Evolutionary conservation across 2,797 vertebrate species (phyloP), one percentile per base, ranked within the genome.

Genomic region (Pipistrellus nathusii): DNA sequence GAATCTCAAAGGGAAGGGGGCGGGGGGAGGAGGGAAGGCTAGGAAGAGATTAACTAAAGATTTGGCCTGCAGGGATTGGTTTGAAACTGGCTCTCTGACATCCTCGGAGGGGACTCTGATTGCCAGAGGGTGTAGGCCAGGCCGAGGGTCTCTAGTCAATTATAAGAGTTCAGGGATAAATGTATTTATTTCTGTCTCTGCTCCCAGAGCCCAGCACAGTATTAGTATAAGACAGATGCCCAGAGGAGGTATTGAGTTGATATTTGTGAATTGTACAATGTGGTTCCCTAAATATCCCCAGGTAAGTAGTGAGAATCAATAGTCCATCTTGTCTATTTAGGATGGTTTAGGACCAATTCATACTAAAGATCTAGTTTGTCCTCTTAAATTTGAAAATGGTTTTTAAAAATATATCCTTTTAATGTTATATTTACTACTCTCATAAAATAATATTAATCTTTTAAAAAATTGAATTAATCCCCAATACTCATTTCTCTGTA

Each of bases 391-490:
- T 85, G 23, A 85, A 32, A 82, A 10, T 72, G 7, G 4, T 41
- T 4, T 84, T 93, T 87, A 30, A 80, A 86, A 84, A 51, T 53
- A 55, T 80, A 91, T 93, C 32, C 41, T 81, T 44, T 32, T 23
- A 32, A 9, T 85, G 57, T 92, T 81, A 38, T 62, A 68, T 35
- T 66, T 76, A 38, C 15, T 53, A 35, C 8, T 64, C 21, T 68
- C 55, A 76, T 38, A 64, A 68, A 35, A 38, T 46, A 80, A 27
- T n/a, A 76, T 69, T 72, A 20, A n/a, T 17, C 64, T 77, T 85
- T 35, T 89, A 85, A 53, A 85, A 73, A 81, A 51, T 14, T 12
- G 25, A 76, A 14, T 73, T 46, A 83, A 84, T 59, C 3, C 4
- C 4, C 4, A 4, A 4, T 44, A 11, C 8, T 77, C 35, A 46